These are phyloP conservation scores for Microcebus tavaratra DNA, from an alignment of 2,113 vertebrate genomes.

Conservation along the genomic window DNA sequence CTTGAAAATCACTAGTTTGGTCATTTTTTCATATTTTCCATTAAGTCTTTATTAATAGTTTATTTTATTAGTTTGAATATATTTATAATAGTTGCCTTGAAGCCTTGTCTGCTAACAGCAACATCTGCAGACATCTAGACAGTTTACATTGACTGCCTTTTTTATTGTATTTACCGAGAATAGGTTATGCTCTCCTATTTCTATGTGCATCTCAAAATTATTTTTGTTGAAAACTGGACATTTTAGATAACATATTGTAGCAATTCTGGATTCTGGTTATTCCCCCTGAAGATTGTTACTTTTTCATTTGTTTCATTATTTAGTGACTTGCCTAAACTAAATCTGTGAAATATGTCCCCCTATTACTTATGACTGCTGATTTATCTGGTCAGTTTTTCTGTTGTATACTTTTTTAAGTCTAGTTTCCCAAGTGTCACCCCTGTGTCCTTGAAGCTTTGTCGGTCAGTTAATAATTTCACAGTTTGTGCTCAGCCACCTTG, in stretches of 20 bases:
- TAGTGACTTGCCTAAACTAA: not conserved
- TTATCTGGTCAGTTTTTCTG: not conserved
- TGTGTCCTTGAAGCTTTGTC: not conserved
- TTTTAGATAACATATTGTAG: not conserved
- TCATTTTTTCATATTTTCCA: constrained; percentile 35
- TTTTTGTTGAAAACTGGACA: not conserved
- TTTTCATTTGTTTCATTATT: not conserved
- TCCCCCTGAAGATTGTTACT: not conserved
- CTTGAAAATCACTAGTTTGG: not conserved
- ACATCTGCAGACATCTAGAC: not conserved
- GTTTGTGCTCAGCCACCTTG: not conserved
- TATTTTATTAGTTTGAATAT: not conserved
- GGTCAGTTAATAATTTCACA: not conserved
- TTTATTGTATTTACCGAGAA: not conserved
- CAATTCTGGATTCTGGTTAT: not conserved
- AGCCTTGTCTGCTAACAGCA: not conserved
- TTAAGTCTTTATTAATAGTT: not conserved
- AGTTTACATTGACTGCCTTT: not conserved
- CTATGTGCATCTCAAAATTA: not conserved
- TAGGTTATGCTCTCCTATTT: not conserved
- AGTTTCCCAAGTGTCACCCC: not conserved
- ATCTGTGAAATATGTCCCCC: not conserved
- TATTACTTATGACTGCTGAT: not conserved
- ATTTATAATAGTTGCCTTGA: constrained; percentile 9
- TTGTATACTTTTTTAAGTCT: not conserved